Base-by-base conservation (phyloP, 1,140 invertebrate species). In the Lepidurus couesii region DNA sequence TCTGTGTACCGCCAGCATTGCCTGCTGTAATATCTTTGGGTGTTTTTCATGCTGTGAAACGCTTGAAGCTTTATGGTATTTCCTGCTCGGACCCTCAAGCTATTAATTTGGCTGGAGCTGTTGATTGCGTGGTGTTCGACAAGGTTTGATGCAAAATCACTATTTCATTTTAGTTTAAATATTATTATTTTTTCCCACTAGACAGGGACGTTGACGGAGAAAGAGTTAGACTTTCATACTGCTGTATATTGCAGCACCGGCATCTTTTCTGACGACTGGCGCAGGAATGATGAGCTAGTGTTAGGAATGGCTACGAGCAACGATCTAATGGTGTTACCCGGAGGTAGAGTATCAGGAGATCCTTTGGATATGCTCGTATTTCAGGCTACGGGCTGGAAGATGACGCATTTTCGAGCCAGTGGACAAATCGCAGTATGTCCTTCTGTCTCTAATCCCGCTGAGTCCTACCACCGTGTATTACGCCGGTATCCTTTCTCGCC, bases 11-110 rank as follows among this genome's bases (percentile, higher is more conserved):
- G 53, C 53, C 53, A n/a, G 53, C 53, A n/a, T 21, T 65, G 13
- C 53, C 53, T n/a, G 53, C 53, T 65, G 53, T 65, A 13, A 65
- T 65, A n/a, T 65, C 53, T 65, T 65, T 65, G 53, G 13, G 53
- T 21, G 53, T 65, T 11, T 65, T 65, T 65, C 53, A 16, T 65
- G 53, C 53, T 7, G 53, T 65, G 7, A 65, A 65, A 21, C 53
- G 53, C 53, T 65, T 65, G 21, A 9, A 65, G 3, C 6, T n/a
- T 7, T 65, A 11, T 65, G 53, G 53, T 65, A 65, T 65, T 16
- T n/a, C 53, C 9, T 65, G 53, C 13, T 65, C 53, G 1, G 53
- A 65, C 21, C 53, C 53, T 13, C 53, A 65, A 65, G 16, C 53
- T 7, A 65, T 65, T 65, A 65, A 65, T 16, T 16, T 65, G 53